phyloP scores from a whole-genome alignment of 2,888 invertebrate genomes.

The Mongoloraphidia duomilia region DNA sequence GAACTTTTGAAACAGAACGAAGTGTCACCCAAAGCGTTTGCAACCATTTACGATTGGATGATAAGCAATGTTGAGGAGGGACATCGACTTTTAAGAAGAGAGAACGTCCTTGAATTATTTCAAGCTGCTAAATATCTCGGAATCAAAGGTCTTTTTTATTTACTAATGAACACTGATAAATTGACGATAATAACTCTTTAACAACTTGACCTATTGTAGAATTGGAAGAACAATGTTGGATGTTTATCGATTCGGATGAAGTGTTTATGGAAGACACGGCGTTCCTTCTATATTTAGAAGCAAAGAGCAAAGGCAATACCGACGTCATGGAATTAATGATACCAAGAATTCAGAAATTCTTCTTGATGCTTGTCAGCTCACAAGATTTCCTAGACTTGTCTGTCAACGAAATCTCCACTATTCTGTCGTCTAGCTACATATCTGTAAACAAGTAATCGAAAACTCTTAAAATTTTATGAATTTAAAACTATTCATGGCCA shows the following conservation, averaged over 20 bases:
- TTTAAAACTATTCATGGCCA: no score
- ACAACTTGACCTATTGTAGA: constrained; percentile 29
- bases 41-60: constrained; percentile 72
- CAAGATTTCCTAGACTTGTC: constrained; percentile 55
- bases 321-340: constrained; percentile 58
- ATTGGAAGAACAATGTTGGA: constrained; percentile 62
- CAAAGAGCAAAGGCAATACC: constrained; percentile 34
- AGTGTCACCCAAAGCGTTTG: constrained; percentile 35
- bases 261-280: constrained; percentile 63
- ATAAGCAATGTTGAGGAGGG: constrained; percentile 46
- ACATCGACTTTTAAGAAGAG: constrained; percentile 46
- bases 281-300: constrained; percentile 44
- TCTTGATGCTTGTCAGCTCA: constrained; percentile 59
- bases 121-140: constrained; percentile 54
- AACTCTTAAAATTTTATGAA: constrained; percentile 3
- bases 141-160: constrained; percentile 40
- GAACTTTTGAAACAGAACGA: constrained; percentile 12
- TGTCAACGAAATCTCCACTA: constrained; percentile 47
- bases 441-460: constrained; percentile 50
- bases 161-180: not conserved
- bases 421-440: constrained; percentile 57
- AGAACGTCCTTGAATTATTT: constrained; percentile 58
- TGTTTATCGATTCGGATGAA: constrained; percentile 53
- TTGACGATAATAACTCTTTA: not conserved
- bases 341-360: constrained; percentile 59